Conservation (phyloP, 2,888 invertebrate species). For the Leuctra nigra region DNA sequence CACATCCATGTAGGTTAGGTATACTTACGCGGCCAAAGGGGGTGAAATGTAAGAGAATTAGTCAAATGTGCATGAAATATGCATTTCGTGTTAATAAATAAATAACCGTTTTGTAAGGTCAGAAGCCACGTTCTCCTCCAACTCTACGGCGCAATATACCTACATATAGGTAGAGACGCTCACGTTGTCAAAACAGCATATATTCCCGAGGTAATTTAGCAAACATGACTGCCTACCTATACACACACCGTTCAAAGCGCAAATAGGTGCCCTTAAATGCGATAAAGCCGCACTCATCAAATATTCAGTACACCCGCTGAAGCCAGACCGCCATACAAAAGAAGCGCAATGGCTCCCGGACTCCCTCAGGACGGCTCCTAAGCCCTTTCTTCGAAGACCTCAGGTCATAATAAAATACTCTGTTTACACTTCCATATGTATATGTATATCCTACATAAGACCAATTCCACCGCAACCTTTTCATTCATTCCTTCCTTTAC, state of each 20-base stretch:
- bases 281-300: conserved; percentile 10
- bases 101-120: too few relatives aligned
- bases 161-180: too few relatives aligned
- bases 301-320: conserved; percentile 4
- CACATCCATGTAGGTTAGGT: too few relatives aligned
- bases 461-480: neutral
- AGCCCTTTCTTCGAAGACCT: conserved; percentile 1
- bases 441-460: neutral
- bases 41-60: too few relatives aligned
- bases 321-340: neutral
- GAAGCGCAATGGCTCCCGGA: neutral
- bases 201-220: too few relatives aligned
- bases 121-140: too few relatives aligned
- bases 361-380: neutral
- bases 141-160: too few relatives aligned
- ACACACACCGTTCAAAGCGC: neutral
- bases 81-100: too few relatives aligned
- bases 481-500: neutral
- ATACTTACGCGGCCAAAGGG: too few relatives aligned
- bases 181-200: too few relatives aligned
- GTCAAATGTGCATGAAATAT: too few relatives aligned
- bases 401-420: conserved; percentile 1
- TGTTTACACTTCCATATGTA: neutral
- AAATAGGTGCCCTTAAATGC: conserved; percentile 1
- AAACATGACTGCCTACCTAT: too few relatives aligned